Evolutionary conservation across 2,888 invertebrate species (phyloP).

Genomic region (Yponomeuta cagnagella): DNA sequence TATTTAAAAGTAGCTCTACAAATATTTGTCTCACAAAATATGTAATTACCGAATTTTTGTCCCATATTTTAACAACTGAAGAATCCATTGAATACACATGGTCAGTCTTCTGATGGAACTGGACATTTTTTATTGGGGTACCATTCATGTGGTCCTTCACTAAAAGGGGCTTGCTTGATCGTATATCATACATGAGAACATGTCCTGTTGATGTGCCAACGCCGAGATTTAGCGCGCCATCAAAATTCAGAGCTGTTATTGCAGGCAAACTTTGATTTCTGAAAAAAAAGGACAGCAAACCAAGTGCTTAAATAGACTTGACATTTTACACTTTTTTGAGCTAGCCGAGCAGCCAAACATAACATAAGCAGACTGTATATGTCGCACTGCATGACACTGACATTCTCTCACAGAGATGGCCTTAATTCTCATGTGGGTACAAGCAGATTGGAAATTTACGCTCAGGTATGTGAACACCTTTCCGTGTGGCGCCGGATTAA

Average conservation of each 20-base stretch:
- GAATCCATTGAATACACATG: conserved; percentile 93
- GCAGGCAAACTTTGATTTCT: conserved; percentile 81
- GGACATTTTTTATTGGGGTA: conserved; percentile 90
- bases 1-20: neutral
- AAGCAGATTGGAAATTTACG: no score
- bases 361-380: no score
- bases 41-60: conserved; percentile 82
- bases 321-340: no score
- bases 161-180: conserved; percentile 90
- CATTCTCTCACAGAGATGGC: no score
- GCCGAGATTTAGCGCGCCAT: conserved; percentile 85
- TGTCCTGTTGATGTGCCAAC: conserved; percentile 97
- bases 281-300: conserved; percentile 29
- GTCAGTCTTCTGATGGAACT: conserved; percentile 87
- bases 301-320: no score
- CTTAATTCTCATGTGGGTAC: no score
- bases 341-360: no score
- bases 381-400: no score
- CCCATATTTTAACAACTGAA: conserved; percentile 93
- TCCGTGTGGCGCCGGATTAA: no score
- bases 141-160: conserved; percentile 97
- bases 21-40: conserved; percentile 4
- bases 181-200: conserved; percentile 94
- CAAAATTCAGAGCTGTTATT: conserved; percentile 86
- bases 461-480: no score